These are phyloP conservation scores for Solenopsis invicta DNA, from an alignment of 1,140 invertebrate species.

Conservation along the genomic window DNA sequence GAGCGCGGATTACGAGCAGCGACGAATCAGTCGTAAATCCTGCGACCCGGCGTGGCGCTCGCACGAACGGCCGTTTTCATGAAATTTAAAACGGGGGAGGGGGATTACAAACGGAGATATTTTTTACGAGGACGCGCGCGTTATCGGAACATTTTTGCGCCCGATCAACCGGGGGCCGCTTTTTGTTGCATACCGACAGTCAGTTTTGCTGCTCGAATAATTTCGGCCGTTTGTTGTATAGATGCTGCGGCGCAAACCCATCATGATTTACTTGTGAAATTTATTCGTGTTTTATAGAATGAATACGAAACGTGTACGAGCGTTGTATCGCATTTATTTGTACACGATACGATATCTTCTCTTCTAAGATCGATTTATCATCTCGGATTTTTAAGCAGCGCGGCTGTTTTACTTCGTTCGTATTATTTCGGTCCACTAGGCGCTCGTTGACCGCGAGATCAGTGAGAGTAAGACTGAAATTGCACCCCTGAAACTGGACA, in stretches of 20 bases:
- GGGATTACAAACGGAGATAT: conserved; percentile 60
- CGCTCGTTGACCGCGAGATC: conserved; percentile 38
- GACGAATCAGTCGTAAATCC: conserved; percentile 57
- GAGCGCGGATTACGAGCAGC: conserved; percentile 59
- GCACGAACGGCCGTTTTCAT: conserved; percentile 47
- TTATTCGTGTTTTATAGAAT: conserved; percentile 36
- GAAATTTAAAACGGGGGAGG: conserved; percentile 51
- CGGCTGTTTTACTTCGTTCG: conserved; percentile 55
- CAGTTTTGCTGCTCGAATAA: conserved; percentile 46
- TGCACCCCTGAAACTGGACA: conserved; percentile 69
- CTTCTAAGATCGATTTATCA: conserved; percentile 18
- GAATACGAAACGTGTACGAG: background rate
- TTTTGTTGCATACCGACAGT: conserved; percentile 42
- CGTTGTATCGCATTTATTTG: background rate
- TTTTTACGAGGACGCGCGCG: conserved; percentile 47
- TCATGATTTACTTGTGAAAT: conserved; percentile 47
- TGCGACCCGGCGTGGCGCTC: conserved; percentile 17
- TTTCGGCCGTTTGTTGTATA: conserved; percentile 60
- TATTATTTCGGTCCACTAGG: conserved; percentile 62
- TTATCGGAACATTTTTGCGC: conserved; percentile 58
- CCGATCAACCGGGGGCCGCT: conserved; percentile 38
- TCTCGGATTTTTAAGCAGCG: conserved; percentile 42
- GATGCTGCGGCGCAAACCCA: conserved; percentile 36
- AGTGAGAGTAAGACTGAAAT: conserved; percentile 55
- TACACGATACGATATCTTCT: conserved; percentile 29